Base-by-base conservation (phyloP, 64 coral and sea anemone genomes). In the Hydrozoanthus tunicans region DNA sequence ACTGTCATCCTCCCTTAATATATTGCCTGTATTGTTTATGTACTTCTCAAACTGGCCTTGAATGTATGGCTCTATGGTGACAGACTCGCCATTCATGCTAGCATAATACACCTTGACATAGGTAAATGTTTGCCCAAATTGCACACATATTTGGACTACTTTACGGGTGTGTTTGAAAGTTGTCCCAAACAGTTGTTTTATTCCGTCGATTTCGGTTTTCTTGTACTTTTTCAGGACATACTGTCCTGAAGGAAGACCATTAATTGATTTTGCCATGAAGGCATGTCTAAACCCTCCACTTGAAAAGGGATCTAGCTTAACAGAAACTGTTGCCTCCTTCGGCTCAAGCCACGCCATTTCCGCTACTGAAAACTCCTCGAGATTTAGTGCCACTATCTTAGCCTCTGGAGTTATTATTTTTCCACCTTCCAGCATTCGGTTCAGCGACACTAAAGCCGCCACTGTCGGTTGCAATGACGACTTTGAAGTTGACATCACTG, bases 51-150 rank as follows among this genome's bases (percentile, higher is more conserved):
- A 93, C 69, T 43, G 64, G 63, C 92, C 85, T 79, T 93, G 64
- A 60, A 93, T 64, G 77, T 81, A 89, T 65, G 64, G 72, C 15
- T 93, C 92, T 26, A 93, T 61, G 62, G 86, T 94, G 58, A 94
- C 92, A 82, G 78, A 79, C 77, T 94, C 86, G 7, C 85, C 79
- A 84, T 94, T 89, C 70, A 94, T 68, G 70, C 64, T 78, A 5
- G 77, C 76, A 79, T 90, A 90, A 80, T 90, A 94, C 54, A 90
- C 92, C 65, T 94, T 94, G 11, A 68, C 89, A 58, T 90, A 94
- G n/a, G 86, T 90, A 90, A 94, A 94, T 80, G 86, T 76, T 79
- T 77, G 77, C 63, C 78, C 92, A 94, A 94, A 90, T 90, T 90
- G 56, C 43, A 67, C 78, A 91, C 81, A 83, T 80, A 92, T 92